Evolutionary conservation across 2,888 invertebrate species (phyloP), one percentile per base, ranked within the genome.

Genomic region (Drosophila crucigera): DNA sequence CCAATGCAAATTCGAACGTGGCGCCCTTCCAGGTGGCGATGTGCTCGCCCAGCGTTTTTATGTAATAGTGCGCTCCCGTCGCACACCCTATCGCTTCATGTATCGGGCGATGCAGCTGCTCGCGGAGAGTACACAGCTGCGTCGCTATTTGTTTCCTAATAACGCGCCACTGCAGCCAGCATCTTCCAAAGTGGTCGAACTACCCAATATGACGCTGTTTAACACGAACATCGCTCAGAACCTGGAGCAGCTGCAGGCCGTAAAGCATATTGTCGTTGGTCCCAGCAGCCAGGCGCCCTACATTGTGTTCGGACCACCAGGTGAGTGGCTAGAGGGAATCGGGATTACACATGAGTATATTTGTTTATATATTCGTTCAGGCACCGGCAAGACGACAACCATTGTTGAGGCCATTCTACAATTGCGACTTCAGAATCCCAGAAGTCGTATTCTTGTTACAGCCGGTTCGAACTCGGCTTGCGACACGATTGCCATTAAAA

Each of bases 241-340:
- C 92, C 73, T 88, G 0, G 95, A 96, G 82, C 97, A 97, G 87
- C 94, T 94, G 73, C 93, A 94, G 66, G 96, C 97, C 1, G 96
- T 98, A 0, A 91, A 93, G 58, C 95, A 96, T 83, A 96, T 97
- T 63, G 87, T 96, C 9, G 94, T 94, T 25, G 95, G 95, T 11
- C 94, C 95, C 1, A 94, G 95, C 1, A 94, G 94, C n/a, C 94
- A 94, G 6, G 95, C 95, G 2, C 98, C 98, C 0, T 98, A 97
- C 89, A 95, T 98, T 35, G 94, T 98, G 56, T 98, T 96, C 94
- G 98, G 98, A n/a, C 98, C 98, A 47, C 98, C 98, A 56, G 98
- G 97, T 73, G 96, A 61, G 59, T 10, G 0, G 4, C 25, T 25
- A 22, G 4, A 25, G 4, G 1, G 9, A 47, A 16, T 25, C 6